Evolutionary conservation across 2,797 vertebrate species (phyloP).

Genomic region (Trichosurus vulpecula): DNA sequence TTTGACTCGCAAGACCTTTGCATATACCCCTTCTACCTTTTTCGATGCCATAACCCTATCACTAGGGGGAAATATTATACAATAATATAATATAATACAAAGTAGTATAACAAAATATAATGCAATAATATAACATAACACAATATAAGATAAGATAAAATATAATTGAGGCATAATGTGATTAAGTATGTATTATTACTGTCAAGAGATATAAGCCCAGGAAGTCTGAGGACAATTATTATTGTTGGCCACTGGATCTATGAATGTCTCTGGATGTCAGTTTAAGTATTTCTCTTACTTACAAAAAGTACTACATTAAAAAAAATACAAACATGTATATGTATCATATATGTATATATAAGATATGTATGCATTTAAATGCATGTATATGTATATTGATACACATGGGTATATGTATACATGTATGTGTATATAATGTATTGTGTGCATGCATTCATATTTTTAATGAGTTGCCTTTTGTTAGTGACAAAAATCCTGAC

Average conservation of each 20-base stretch:
- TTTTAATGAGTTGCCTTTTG: not conserved
- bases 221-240: not conserved
- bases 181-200: not conserved
- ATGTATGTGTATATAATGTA: not conserved
- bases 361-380: not conserved
- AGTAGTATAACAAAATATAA: not conserved
- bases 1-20: not conserved
- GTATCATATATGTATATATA: too few species aligned
- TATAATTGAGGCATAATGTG: not conserved
- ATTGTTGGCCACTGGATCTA: not conserved
- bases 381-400: not conserved
- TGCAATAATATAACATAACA: not conserved
- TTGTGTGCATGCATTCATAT: not conserved
- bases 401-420: too few species aligned
- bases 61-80: not conserved
- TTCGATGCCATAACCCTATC: not conserved
- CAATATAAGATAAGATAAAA: not conserved
- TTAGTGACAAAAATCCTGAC: not conserved
- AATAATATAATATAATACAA: not conserved
- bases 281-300: not conserved
- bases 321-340: not conserved
- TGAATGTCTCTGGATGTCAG: not conserved
- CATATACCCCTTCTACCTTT: not conserved
- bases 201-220: not conserved
- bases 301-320: not conserved